Evolutionary conservation across 2,797 vertebrate species (phyloP), one percentile per base, ranked within the genome.

Genomic region (Acipenser transmontanus): DNA sequence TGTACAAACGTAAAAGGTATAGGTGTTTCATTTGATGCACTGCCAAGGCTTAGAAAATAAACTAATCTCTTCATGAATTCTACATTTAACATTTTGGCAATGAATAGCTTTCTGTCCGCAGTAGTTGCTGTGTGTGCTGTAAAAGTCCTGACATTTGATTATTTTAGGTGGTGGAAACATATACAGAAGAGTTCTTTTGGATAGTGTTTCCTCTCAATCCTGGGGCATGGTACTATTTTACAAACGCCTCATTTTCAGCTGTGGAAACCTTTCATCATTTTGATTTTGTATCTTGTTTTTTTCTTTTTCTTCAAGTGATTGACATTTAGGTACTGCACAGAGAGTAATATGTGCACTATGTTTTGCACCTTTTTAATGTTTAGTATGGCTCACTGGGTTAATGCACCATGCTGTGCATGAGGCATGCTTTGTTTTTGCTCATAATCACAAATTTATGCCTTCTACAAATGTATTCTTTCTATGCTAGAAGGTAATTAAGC

Each of bases 141-240:
- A 69, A 72, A 60, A 69, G 64, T 54, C 61, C 60, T 56, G 69
- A 70, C 69, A 63, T 70, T 71, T 74, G 50, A 56, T 54, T 68
- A 51, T 61, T 47, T 69, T 65, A 50, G 56, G 17, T 17, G 50
- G 17, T 52, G 63, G 49, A 51, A 13, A 8, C 62, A 34, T 34
- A 14, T 49, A n/a, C 47, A 11, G 47, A 49, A 34, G 0, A 10
- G 11, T 56, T 10, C 20, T 12, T 52, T 50, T 12, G 61, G 50
- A 54, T 47, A 14, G 10, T 11, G 20, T 69, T 69, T 61, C 59
- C 13, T n/a, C 14, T 65, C 59, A 65, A 17, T 65, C 14, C 34
- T 48, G 50, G 14, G 12, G 11, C 1, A 63, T 63, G 54, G 47
- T 63, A 59, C n/a, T 54, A 14, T 62, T 51, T 64, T 34, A 14